Base-by-base conservation (phyloP, 2,113 vertebrate genomes). In the Tichodroma muraria region DNA sequence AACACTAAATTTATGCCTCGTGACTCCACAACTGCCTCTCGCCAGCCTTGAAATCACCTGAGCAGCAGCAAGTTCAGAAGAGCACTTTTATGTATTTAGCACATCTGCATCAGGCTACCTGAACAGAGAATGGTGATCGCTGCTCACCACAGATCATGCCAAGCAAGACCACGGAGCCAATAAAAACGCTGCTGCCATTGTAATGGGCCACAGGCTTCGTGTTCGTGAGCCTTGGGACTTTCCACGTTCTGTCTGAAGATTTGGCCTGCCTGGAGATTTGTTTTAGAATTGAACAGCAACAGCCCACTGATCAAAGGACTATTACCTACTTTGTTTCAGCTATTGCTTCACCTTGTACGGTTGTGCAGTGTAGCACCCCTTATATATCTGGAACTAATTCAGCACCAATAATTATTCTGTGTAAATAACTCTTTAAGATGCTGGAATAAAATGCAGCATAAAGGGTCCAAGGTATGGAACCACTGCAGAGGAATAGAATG, bases 241-340 rank as follows among this genome's bases (percentile, higher is more conserved):
- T 28, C 5, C 8, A 5, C 2, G 1, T 56, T 73, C 42, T 45
- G 7, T 21, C 52, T 63, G 21, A 68, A 68, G 6, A 0, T 20
- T 10, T 25, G 31, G 44, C 35, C 33, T 60, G 37, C 50, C 42
- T 73, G n/a, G 50, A 65, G 63, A 69, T 70, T 73, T 72, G 49
- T 40, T 85, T 65, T 13, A 77, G 42, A 47, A 61, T 4, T 72
- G 22, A 90, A 77, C n/a, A 80, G 44, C 49, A 88, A 56, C 21
- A 31, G 40, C 8, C 33, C 31, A 13, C n/a, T 13, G 42, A 56
- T 13, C 44, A 90, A 77, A 88, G 31, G 1, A 56, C 57, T 60
- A 2, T 28, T 30, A 44, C 19, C 37, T 69, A 20, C 38, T 38
- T 38, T 4, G 24, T 9, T 49, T 20, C 38, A 88, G 44, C 49